Percentiles rank a stretch among this genome's conserved stretches.
Evolutionary conservation across 2,797 vertebrate species (phyloP).

Genomic region (Paramormyrops hopkinsi): DNA sequence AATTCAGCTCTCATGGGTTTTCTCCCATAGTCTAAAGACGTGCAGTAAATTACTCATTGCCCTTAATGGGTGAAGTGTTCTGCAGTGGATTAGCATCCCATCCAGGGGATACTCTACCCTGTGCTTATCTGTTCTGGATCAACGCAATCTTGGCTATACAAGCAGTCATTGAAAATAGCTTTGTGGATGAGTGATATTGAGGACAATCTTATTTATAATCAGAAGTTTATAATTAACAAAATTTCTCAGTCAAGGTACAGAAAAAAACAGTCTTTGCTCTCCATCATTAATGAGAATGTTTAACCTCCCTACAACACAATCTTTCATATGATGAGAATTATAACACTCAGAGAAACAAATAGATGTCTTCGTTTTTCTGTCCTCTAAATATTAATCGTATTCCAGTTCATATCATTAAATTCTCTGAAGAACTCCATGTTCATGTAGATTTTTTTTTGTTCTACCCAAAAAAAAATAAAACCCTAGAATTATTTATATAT

Average conservation of each 20-base stretch:
- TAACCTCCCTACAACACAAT: not conserved
- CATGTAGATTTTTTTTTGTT: not conserved
- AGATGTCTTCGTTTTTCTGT: not conserved
- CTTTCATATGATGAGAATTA: not conserved
- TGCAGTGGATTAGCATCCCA: constrained; percentile 29
- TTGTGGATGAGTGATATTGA: constrained; percentile 12
- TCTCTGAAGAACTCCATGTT: not conserved
- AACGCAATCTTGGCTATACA: constrained; percentile 45
- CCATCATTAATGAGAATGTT: not conserved
- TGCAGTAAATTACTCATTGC: constrained; percentile 30
- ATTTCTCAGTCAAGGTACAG: not conserved
- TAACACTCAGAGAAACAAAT: not conserved
- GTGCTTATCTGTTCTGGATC: constrained; percentile 31
- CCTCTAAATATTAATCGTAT: not conserved
- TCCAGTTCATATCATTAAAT: not conserved
- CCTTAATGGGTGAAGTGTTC: constrained; percentile 11
- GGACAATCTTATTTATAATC: constrained; percentile 2
- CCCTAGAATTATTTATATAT: not conserved
- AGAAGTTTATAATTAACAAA: not conserved
- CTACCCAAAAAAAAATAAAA: not conserved
- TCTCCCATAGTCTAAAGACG: not conserved
- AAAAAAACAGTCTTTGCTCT: not conserved
- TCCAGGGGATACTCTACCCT: constrained; percentile 23
- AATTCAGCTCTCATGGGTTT: constrained; percentile 32
- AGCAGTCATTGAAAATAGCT: constrained; percentile 46